Conservation (phyloP, 2,113 vertebrate species). For the Sorex fumeus region DNA sequence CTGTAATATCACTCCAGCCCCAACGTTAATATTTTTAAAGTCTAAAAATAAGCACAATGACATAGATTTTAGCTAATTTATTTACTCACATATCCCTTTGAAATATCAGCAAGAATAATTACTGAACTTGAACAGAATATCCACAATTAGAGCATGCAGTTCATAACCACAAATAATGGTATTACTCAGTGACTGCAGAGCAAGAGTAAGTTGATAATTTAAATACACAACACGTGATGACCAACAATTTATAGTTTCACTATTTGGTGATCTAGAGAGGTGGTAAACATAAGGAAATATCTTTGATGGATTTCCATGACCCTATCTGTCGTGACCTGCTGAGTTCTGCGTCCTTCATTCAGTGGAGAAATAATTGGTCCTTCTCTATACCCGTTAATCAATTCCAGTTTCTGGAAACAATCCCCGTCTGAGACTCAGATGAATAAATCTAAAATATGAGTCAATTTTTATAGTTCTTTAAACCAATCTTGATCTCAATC, state of each 20-base stretch:
- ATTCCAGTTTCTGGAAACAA: background rate
- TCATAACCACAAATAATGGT: background rate
- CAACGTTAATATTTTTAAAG: background rate
- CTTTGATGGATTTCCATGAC: background rate
- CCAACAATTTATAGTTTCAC: background rate
- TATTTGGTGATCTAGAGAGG: background rate
- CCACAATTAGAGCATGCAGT: background rate
- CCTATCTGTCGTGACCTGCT: background rate
- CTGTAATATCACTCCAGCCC: too few species aligned
- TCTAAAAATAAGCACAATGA: background rate
- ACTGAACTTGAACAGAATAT: background rate
- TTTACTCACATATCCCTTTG: background rate
- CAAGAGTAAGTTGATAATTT: background rate
- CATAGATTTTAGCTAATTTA: background rate
- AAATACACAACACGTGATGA: background rate
- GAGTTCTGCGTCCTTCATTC: background rate
- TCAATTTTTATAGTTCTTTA: background rate
- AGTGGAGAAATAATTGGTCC: background rate
- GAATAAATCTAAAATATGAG: background rate
- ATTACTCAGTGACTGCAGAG: background rate
- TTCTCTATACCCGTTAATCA: background rate
- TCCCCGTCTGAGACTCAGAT: background rate
- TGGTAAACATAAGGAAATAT: background rate
- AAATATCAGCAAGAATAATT: background rate
- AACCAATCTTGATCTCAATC: background rate